Evolutionary conservation across 2,888 invertebrate species (phyloP).

Genomic region (Baccha elongata): DNA sequence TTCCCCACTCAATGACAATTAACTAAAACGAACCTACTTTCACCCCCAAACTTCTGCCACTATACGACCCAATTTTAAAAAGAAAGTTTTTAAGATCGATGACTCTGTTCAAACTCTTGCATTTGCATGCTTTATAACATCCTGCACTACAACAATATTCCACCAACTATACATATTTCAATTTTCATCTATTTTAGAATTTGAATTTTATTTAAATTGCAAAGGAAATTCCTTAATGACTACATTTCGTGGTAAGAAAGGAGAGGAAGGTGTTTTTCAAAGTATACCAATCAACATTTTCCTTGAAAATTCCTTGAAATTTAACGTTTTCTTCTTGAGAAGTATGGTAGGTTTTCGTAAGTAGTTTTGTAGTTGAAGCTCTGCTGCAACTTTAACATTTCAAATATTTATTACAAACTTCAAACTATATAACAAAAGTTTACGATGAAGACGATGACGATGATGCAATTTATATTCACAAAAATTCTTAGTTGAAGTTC

Average conservation of each 20-base stretch:
- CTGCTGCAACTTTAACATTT: conserved; percentile 19
- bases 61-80: neutral
- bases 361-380: conserved; percentile 21
- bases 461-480: conserved; percentile 38
- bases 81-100: neutral
- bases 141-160: neutral
- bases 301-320: neutral
- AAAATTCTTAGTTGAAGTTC: neutral
- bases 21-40: no score
- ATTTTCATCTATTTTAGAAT: neutral
- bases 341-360: neutral
- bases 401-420: conserved; percentile 61
- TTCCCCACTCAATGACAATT: no score
- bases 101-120: no score
- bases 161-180: neutral
- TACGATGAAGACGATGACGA: conserved; percentile 1
- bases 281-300: conserved; percentile 55
- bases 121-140: no score
- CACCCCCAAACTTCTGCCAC: no score
- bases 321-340: conserved; percentile 13
- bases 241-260: neutral
- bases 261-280: neutral
- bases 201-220: conserved; percentile 9
- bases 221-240: conserved; percentile 50
- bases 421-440: conserved; percentile 28